Conservation (phyloP, 2,797 vertebrate species). For the Allenopithecus nigroviridis region DNA sequence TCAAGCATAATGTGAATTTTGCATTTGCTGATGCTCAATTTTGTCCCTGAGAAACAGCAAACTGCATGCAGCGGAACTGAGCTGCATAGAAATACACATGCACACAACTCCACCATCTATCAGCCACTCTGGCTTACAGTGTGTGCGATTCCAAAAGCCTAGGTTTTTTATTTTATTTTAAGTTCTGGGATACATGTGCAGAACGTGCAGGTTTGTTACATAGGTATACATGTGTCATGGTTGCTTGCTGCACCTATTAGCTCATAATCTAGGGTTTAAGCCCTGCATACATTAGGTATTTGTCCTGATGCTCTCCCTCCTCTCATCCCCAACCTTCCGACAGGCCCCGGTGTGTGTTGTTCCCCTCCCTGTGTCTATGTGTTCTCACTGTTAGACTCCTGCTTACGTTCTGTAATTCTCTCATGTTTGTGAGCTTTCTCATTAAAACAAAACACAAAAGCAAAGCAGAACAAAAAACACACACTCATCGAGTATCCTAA, state of each 20-base stretch:
- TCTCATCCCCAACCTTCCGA: background rate
- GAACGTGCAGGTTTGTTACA: background rate
- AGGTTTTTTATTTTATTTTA: background rate
- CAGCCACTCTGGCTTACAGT: accelerated
- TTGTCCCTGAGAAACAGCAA: background rate
- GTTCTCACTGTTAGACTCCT: background rate
- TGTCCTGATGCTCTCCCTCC: background rate
- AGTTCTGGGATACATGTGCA: background rate
- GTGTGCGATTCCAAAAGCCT: background rate
- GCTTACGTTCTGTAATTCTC: background rate
- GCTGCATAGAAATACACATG: accelerated
- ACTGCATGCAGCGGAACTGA: background rate
- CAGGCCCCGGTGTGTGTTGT: accelerated
- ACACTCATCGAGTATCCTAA: background rate
- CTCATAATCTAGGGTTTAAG: background rate
- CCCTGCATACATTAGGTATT: background rate
- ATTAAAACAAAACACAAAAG: background rate
- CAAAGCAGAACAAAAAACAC: background rate
- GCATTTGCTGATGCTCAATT: background rate
- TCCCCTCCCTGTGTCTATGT: background rate
- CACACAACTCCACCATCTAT: background rate
- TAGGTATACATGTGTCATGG: background rate
- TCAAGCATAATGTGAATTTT: background rate
- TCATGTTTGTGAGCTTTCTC: background rate
- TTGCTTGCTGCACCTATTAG: background rate